A percentile compares a stretch with the other conserved stretches of the same genome.
phyloP scores from a whole-genome alignment of 35 echinoderm and acorn worm species.

The Lytechinus variegatus region DNA sequence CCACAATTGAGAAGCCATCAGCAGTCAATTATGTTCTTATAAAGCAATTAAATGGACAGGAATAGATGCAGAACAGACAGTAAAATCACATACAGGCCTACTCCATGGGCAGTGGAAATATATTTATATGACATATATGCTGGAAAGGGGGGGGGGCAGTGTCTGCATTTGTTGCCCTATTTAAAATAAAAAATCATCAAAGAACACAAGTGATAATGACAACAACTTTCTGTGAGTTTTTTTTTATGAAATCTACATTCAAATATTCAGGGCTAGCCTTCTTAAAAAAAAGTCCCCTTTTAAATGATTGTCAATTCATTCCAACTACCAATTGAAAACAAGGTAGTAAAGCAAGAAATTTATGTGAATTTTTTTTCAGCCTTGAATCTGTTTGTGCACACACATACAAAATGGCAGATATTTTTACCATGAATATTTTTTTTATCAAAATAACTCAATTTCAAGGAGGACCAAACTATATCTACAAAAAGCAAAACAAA shows the following conservation, averaged over 20 bases:
- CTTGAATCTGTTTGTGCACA: background rate
- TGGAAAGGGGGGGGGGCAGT: too few species aligned
- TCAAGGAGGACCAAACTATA: background rate
- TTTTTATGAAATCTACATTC: too few species aligned
- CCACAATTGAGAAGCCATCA: background rate
- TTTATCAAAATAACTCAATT: background rate
- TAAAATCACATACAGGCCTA: background rate
- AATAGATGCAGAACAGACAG: background rate
- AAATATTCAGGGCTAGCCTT: too few species aligned
- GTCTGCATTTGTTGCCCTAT: too few species aligned
- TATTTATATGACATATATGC: background rate
- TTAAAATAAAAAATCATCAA: too few species aligned
- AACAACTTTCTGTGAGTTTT: too few species aligned
- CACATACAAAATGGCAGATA: background rate
- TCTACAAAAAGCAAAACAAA: background rate
- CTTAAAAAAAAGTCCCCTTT: too few species aligned
- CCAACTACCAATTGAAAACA: too few species aligned
- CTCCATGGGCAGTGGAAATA: background rate
- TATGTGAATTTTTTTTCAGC: background rate
- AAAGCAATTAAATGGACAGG: background rate
- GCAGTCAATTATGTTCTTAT: background rate
- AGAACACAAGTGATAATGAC: too few species aligned
- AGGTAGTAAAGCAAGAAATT: background rate
- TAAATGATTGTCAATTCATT: too few species aligned
- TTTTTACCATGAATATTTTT: background rate